These are phyloP conservation scores for Palythoa caribaeorum DNA, from an alignment of 92 coral and sea anemone species.

Conservation along the genomic window DNA sequence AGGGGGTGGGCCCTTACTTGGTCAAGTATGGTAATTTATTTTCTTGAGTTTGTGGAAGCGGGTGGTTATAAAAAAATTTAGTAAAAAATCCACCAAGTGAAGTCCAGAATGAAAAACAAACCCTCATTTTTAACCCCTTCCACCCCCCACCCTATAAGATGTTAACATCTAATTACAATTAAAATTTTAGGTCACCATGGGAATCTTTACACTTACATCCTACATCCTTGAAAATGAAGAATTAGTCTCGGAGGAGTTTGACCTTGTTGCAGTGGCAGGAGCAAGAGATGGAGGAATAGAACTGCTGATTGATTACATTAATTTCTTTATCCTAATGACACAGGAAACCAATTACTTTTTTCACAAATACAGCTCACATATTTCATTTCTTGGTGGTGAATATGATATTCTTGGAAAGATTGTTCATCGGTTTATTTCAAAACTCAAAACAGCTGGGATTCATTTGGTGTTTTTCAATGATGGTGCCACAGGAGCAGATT, in stretches of 20 bases:
- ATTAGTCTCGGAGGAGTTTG: slow-evolving; percentile 16
- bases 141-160: too few species aligned
- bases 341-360: not conserved
- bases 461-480: slow-evolving; percentile 47
- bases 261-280: slow-evolving; percentile 46
- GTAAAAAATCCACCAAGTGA: too few species aligned
- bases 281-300: slow-evolving; percentile 30
- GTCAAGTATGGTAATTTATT: too few species aligned
- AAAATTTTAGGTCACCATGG: not conserved
- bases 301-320: slow-evolving; percentile 31
- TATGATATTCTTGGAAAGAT: slow-evolving; percentile 16
- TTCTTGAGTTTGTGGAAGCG: too few species aligned
- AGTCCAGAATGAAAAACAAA: too few species aligned
- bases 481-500: slow-evolving; percentile 29
- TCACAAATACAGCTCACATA: not conserved
- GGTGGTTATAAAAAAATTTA: too few species aligned
- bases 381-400: slow-evolving; percentile 32
- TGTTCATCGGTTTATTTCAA: slow-evolving; percentile 8
- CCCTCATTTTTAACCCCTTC: too few species aligned
- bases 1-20: too few species aligned
- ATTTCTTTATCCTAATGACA: not conserved
- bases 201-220: slow-evolving; percentile 30
- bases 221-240: slow-evolving; percentile 8
- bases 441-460: slow-evolving; percentile 36
- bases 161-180: too few species aligned